Conservation (phyloP, 2,888 invertebrate genomes). For the Drosophila merina region DNA sequence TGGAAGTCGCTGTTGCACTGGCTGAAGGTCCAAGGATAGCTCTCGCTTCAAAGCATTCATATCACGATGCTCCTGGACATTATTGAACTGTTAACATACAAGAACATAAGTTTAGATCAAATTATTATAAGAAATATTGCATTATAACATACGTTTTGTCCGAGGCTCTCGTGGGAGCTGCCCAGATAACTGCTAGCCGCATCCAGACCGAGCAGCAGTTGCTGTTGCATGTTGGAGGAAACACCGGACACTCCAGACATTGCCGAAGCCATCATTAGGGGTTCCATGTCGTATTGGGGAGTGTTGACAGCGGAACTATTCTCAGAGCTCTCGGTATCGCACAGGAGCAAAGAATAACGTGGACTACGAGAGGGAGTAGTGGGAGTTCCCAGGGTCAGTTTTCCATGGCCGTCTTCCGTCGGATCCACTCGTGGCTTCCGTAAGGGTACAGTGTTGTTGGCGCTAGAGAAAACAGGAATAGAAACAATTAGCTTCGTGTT, state of each 20-base stretch:
- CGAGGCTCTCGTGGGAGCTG: constrained; percentile 82
- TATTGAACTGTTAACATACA: constrained; percentile 39
- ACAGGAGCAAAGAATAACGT: constrained; percentile 83
- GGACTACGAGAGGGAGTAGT: constrained; percentile 83
- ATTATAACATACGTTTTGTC: constrained; percentile 56
- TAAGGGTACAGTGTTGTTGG: constrained; percentile 40
- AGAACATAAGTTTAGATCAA: too few species aligned
- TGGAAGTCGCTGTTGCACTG: constrained; percentile 67
- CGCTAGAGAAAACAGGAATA: neutral
- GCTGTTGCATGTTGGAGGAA: constrained; percentile 77
- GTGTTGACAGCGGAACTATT: constrained; percentile 84
- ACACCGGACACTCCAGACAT: constrained; percentile 77
- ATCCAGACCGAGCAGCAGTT: constrained; percentile 70
- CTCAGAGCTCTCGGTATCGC: constrained; percentile 83
- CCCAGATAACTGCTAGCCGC: constrained; percentile 74
- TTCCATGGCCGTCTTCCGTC: constrained; percentile 52
- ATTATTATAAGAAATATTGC: too few species aligned
- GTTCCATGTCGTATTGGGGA: constrained; percentile 83
- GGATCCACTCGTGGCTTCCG: constrained; percentile 50
- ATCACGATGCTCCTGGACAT: constrained; percentile 80
- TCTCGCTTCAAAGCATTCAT: constrained; percentile 83
- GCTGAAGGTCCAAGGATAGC: constrained; percentile 82
- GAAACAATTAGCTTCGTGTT: neutral
- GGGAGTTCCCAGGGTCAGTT: constrained; percentile 80
- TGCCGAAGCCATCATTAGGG: constrained; percentile 76